These are phyloP conservation scores for Zaprionus ghesquierei DNA, from an alignment of 1,140 invertebrate genomes.

Conservation along the genomic window DNA sequence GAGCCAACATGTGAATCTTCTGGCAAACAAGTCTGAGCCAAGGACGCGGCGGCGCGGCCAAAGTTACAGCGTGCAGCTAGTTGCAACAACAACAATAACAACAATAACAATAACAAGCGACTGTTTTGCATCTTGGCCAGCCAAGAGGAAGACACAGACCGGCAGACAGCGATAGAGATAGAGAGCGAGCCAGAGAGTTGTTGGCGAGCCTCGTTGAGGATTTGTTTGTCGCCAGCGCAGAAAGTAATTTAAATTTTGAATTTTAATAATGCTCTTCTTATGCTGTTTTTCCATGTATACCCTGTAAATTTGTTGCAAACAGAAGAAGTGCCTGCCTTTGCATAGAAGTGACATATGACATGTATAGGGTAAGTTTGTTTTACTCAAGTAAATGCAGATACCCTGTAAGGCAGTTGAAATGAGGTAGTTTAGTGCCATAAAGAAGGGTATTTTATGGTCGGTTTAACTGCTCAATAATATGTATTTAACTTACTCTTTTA, in stretches of 20 bases:
- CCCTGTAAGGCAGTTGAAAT: no score
- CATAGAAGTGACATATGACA: neutral
- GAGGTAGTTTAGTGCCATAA: no score
- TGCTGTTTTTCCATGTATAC: conserved; percentile 3
- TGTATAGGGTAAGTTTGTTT: neutral
- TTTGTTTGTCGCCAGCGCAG: conserved; percentile 24
- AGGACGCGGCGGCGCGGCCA: neutral
- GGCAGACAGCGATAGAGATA: neutral
- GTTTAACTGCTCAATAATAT: no score
- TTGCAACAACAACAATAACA: conserved; percentile 12
- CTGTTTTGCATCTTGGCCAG: conserved; percentile 33
- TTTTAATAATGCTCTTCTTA: conserved; percentile 7
- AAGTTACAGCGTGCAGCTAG: conserved; percentile 9
- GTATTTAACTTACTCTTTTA: no score
- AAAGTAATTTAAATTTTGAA: conserved; percentile 32
- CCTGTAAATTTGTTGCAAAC: neutral
- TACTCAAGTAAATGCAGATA: no score
- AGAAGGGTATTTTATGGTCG: no score
- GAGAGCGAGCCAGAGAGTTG: neutral
- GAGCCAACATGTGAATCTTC: conserved; percentile 39
- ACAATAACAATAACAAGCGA: conserved; percentile 20
- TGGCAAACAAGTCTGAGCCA: conserved; percentile 28
- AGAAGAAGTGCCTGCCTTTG: neutral
- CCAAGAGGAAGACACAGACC: neutral
- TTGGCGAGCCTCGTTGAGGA: conserved; percentile 3